Conservation (phyloP, 1,140 invertebrate species). For the Drosophila eugracilis region DNA sequence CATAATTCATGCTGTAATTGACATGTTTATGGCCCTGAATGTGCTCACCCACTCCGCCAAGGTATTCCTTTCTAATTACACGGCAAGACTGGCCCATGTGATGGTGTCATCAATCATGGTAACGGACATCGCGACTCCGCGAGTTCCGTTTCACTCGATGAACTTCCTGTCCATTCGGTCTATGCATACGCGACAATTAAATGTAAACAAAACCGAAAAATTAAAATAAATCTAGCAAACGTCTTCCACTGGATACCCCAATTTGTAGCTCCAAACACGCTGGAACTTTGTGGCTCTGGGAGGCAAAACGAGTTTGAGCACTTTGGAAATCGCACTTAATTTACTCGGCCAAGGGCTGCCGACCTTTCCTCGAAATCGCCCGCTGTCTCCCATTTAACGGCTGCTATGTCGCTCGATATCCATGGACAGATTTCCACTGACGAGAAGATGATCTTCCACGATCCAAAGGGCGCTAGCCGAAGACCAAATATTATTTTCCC, state of each 20-base stretch:
- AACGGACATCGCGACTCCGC: conserved; percentile 43
- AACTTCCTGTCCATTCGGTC: conserved; percentile 43
- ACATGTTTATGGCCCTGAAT: conserved; percentile 68
- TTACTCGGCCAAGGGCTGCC: conserved; percentile 46
- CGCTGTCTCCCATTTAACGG: conserved; percentile 43
- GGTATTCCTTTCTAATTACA: conserved; percentile 60
- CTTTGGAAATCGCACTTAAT: conserved; percentile 73
- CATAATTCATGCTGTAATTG: conserved; percentile 75
- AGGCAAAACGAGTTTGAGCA: conserved; percentile 56
- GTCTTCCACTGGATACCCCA: conserved; percentile 7
- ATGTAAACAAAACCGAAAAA: conserved; percentile 49
- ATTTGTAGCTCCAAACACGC: background rate
- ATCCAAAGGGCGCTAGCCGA: conserved; percentile 48
- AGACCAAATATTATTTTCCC: conserved; percentile 45
- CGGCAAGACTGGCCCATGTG: conserved; percentile 2
- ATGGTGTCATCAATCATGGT: conserved; percentile 67
- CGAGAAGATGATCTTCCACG: conserved; percentile 48
- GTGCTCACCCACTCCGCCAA: background rate
- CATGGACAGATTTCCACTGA: conserved; percentile 45
- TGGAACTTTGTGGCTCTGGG: conserved; percentile 16
- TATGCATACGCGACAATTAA: conserved; percentile 54
- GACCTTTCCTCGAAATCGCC: conserved; percentile 6
- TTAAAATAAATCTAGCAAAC: conserved; percentile 14
- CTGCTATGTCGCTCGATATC: conserved; percentile 43
- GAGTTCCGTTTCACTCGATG: conserved; percentile 60